Conservation (phyloP, 2,113 vertebrate genomes). For the Mustelus asterias region DNA sequence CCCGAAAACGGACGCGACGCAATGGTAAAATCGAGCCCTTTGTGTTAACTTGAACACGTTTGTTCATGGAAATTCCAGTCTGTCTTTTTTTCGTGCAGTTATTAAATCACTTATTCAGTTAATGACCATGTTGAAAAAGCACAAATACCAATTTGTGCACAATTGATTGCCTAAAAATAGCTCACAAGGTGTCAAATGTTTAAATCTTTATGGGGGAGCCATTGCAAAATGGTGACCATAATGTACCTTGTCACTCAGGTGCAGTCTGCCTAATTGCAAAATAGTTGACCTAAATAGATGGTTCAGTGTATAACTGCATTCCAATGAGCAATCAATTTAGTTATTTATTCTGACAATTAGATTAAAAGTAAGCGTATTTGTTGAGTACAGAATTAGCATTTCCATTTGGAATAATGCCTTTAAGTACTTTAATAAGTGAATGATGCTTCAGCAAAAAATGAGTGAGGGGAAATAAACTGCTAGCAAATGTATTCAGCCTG, state of each 20-base stretch:
- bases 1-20: too few species aligned
- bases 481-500: not conserved
- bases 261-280: not conserved
- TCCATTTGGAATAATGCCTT: not conserved
- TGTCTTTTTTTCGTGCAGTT: not conserved
- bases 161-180: constrained; percentile 21
- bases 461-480: not conserved
- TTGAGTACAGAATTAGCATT: not conserved
- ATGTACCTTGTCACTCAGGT: not conserved
- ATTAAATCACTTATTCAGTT: not conserved
- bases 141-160: not conserved
- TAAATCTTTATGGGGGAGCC: not conserved
- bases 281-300: not conserved
- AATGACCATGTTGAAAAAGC: not conserved
- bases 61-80: not conserved
- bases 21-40: too few species aligned
- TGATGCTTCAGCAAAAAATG: not conserved
- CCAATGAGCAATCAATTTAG: constrained; percentile 2
- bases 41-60: not conserved
- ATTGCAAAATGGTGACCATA: not conserved
- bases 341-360: not conserved
- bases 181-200: not conserved
- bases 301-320: not conserved
- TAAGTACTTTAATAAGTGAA: not conserved
- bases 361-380: not conserved